Conservation (phyloP, 2,888 invertebrate genomes). For the Pinctada fucata region DNA sequence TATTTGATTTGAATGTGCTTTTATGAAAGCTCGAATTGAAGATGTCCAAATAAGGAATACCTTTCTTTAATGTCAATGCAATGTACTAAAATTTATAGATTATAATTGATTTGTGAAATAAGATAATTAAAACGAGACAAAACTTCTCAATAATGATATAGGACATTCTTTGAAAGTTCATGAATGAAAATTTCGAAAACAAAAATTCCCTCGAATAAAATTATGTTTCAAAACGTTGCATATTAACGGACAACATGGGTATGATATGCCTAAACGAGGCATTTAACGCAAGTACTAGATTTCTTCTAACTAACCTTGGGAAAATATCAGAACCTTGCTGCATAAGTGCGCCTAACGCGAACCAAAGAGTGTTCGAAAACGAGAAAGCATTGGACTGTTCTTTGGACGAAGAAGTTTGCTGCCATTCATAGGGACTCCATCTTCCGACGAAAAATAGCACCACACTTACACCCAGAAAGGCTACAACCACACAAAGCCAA, state of each 20-base stretch:
- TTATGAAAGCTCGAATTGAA: not conserved
- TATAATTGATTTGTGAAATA: no score
- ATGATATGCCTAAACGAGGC: not conserved
- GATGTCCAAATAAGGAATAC: not conserved
- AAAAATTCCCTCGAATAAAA: no score
- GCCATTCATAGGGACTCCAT: constrained; percentile 98
- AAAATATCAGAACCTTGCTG: constrained; percentile 98
- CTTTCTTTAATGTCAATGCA: not conserved
- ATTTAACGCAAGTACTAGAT: no score
- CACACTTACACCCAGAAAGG: constrained; percentile 96
- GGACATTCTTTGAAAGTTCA: no score
- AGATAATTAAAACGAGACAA: no score
- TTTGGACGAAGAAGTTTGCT: constrained; percentile 75
- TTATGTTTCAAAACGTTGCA: not conserved
- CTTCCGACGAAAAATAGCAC: constrained; percentile 97
- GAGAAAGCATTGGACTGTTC: constrained; percentile 82
- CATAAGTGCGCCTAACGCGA: constrained; percentile 97
- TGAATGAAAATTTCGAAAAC: no score
- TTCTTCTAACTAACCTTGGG: constrained; percentile 83
- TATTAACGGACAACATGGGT: constrained; percentile 35
- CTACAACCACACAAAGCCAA: constrained; percentile 91
- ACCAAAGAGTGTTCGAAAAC: constrained; percentile 97
- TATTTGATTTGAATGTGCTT: not conserved
- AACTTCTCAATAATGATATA: no score
- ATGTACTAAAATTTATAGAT: no score